These are phyloP conservation scores for Eulithis testata DNA, from an alignment of 2,888 invertebrate genomes.

Conservation along the genomic window DNA sequence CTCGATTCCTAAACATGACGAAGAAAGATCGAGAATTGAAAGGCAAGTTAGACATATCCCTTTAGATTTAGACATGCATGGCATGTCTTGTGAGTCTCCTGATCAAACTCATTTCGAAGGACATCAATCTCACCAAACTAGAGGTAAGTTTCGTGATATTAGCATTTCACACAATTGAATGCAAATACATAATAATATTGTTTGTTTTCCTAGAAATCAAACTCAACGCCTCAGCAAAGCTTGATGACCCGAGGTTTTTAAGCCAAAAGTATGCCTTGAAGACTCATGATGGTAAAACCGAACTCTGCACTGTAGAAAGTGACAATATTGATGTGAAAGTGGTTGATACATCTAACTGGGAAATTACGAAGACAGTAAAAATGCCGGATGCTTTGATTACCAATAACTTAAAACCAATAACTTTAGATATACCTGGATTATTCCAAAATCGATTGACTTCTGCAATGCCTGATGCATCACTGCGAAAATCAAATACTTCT, in stretches of 20 bases:
- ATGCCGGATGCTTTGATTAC: conserved; percentile 58
- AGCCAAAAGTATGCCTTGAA: conserved; percentile 62
- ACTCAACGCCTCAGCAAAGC: conserved; percentile 50
- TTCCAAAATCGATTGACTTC: conserved; percentile 13
- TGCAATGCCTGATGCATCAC: not conserved
- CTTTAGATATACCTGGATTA: conserved; percentile 5
- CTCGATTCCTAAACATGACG: conserved; percentile 42
- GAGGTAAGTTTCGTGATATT: conserved; percentile 52
- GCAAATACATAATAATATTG: not conserved
- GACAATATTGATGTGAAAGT: conserved; percentile 56
- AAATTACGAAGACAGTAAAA: conserved; percentile 42
- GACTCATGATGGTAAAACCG: conserved; percentile 49
- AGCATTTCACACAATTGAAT: no score
- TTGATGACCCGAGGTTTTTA: conserved; percentile 67
- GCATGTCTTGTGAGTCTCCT: conserved; percentile 68
- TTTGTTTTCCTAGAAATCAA: conserved; percentile 64
- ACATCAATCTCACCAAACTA: conserved; percentile 46
- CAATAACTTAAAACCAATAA: conserved; percentile 32
- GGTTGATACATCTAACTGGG: conserved; percentile 56
- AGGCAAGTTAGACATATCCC: conserved; percentile 35
- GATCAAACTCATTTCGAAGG: conserved; percentile 55
- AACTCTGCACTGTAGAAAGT: conserved; percentile 52
- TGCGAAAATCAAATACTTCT: not conserved
- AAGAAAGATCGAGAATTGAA: conserved; percentile 44
- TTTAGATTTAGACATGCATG: conserved; percentile 41